Evolutionary conservation across 1,140 invertebrate genomes (phyloP).

Genomic region (Drosophila micromelanica): DNA sequence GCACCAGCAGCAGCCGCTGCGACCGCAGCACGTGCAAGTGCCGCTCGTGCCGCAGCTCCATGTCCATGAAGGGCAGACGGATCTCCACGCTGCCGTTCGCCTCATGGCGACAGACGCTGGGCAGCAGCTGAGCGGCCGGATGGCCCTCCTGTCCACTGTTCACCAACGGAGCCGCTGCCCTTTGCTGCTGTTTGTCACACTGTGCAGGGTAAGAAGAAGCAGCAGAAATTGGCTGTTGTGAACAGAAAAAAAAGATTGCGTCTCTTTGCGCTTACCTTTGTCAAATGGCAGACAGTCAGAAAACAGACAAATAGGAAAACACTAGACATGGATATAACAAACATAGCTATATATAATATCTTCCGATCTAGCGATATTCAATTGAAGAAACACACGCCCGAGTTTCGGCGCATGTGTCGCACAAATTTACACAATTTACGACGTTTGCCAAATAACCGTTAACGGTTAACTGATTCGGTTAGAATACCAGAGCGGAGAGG

Average conservation of each 20-base stretch:
- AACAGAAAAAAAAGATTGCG: no score
- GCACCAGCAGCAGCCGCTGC: constrained; percentile 48
- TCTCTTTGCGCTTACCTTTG: constrained; percentile 14
- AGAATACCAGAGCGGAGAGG: not conserved
- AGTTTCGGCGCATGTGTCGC: not conserved
- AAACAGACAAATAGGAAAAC: not conserved
- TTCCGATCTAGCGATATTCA: not conserved
- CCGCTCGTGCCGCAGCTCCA: constrained; percentile 55
- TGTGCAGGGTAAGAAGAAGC: not conserved
- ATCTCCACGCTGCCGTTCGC: constrained; percentile 65
- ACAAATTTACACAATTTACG: not conserved
- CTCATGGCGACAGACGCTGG: constrained; percentile 48
- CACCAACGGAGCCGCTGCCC: no score
- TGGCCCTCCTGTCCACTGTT: no score
- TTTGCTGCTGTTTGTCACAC: not conserved
- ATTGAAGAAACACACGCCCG: constrained; percentile 4
- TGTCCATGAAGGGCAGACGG: constrained; percentile 73
- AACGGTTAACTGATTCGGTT: not conserved
- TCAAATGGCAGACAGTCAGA: not conserved
- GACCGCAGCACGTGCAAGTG: constrained; percentile 60
- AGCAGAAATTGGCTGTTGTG: no score
- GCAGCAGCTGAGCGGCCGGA: constrained; percentile 17
- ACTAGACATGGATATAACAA: constrained; percentile 20
- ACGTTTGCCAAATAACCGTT: constrained; percentile 12
- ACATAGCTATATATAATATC: not conserved